Evolutionary conservation across 2,797 vertebrate species (phyloP), one percentile per base, ranked within the genome.

Genomic region (Sebastes kiyomatsui): DNA sequence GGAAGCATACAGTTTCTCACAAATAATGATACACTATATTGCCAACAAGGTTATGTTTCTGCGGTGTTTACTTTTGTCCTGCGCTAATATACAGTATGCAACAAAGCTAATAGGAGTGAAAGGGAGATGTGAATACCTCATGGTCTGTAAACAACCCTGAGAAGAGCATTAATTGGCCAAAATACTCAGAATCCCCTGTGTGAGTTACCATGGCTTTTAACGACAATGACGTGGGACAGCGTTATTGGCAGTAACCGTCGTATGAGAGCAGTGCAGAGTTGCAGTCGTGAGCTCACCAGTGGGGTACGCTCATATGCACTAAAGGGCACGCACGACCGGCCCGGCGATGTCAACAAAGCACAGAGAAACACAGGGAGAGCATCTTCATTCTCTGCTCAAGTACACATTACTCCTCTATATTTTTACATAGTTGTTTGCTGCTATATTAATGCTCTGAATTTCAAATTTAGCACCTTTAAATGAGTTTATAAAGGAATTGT

Each of bases 221-320:
- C 13, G 13, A 42, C 13, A 14, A 42, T 14, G 38, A 42, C 13
- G 38, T 42, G 38, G 38, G 38, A 42, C 11, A 1, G 42, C 42
- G 42, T 46, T 46, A 46, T 46, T 46, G 6, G 16, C 42, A 3
- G 16, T 46, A 18, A 46, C 42, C n/a, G 16, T 46, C 16, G 42
- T 46, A 46, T 46, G 42, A 46, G 6, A 46, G 42, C 42, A 46
- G 16, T 16, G 42, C 1, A 46, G 16, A 46, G 42, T 18, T 0
- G 42, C 1, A 0, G 16, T 46, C 0, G 0, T 46, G 42, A 18
- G 42, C 42, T 46, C 0, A 46, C 42, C 1, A 46, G 16, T 46
- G 1, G 42, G 42, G 42, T 2, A 46, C 2, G 14, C 16, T 46
- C 42, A 18, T 18, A 18, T 46, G 42, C 16, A 46, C 42, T 6